phyloP scores from a whole-genome alignment of 64 coral and sea anemone genomes.

The Porites australiensis region DNA sequence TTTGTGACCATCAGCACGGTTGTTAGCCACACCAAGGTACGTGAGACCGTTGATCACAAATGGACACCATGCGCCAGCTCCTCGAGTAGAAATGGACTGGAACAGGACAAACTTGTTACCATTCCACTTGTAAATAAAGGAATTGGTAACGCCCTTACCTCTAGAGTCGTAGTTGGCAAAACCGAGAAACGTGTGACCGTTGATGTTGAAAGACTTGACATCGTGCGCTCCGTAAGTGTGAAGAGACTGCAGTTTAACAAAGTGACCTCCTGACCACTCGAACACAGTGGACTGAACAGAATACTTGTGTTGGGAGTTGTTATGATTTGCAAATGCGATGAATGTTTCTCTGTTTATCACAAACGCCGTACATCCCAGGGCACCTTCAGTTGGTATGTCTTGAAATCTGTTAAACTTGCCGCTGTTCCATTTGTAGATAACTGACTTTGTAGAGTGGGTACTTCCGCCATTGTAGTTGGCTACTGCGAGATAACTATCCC shows the following conservation, averaged over 20 bases:
- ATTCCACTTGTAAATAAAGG: constrained; percentile 36
- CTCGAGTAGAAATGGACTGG: constrained; percentile 10
- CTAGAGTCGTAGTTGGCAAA: not conserved
- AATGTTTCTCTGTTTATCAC: not conserved
- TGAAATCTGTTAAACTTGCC: not conserved
- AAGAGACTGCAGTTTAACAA: constrained; percentile 14
- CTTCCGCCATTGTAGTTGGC: not conserved
- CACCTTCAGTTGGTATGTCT: not conserved
- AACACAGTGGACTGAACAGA: no score
- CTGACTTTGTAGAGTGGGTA: not conserved
- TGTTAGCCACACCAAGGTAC: not conserved
- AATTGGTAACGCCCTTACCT: not conserved
- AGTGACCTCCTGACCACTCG: no score
- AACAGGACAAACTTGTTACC: constrained; percentile 22
- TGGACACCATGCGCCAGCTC: not conserved
- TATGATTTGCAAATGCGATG: not conserved
- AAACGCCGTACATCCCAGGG: not conserved
- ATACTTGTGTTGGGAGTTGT: not conserved
- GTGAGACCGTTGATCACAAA: constrained; percentile 29
- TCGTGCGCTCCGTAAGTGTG: constrained; percentile 30
- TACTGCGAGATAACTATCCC: not conserved
- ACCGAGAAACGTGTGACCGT: constrained; percentile 51
- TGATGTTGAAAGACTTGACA: constrained; percentile 42
- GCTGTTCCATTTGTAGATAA: constrained; percentile 13
- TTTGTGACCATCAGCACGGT: constrained; percentile 1